A percentile compares a stretch with the other conserved stretches of the same genome.
Conservation (phyloP, 2,888 invertebrate genomes). For the Acrobeloides nanus region DNA sequence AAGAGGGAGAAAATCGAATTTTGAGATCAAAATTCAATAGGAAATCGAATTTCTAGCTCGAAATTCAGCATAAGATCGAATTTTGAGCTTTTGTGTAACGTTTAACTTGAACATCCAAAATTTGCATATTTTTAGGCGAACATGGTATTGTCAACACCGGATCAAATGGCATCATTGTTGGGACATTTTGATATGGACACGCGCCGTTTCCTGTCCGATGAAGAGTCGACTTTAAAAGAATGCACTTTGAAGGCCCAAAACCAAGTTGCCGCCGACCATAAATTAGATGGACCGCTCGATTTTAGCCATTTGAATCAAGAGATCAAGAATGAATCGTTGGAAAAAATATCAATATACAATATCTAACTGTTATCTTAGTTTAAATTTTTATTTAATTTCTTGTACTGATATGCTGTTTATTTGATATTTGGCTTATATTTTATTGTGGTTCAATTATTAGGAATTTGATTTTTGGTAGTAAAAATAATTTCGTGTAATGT, state of each 20-base stretch:
- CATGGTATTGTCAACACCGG: slow-evolving; percentile 25
- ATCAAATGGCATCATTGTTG: slow-evolving; percentile 46
- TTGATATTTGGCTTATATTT: no score
- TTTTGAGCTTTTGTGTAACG: not conserved
- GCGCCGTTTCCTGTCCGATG: slow-evolving; percentile 20
- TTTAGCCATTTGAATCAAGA: no score
- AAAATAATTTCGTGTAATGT: no score
- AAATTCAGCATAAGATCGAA: not conserved
- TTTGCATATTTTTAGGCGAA: not conserved
- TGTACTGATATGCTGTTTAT: no score
- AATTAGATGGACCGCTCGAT: slow-evolving; percentile 34
- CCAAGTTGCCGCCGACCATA: slow-evolving; percentile 12
- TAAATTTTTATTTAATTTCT: no score
- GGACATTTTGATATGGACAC: slow-evolving; percentile 46
- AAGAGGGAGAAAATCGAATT: no score
- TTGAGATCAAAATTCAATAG: no score
- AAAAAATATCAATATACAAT: no score
- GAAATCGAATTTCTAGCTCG: not conserved
- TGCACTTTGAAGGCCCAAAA: slow-evolving; percentile 40
- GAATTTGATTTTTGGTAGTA: no score
- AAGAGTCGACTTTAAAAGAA: slow-evolving; percentile 46
- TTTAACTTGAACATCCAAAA: not conserved
- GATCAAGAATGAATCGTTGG: no score
- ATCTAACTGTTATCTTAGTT: no score
- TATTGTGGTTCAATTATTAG: no score